phyloP scores from a whole-genome alignment of 1,140 invertebrate genomes.

The Diabrotica virgifera region DNA sequence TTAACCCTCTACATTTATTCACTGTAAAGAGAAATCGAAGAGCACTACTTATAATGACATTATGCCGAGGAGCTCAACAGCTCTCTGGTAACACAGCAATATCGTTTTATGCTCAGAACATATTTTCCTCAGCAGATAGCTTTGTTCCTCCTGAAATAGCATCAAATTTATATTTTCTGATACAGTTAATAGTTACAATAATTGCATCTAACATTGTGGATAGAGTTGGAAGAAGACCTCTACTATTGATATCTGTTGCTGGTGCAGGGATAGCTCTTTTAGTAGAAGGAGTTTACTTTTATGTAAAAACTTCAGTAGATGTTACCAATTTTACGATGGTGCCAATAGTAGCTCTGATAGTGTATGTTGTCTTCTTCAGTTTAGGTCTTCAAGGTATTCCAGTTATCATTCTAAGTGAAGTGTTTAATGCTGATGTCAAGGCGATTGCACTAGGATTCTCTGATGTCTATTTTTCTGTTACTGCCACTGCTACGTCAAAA shows the following conservation, averaged over 20 bases:
- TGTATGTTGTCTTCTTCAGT: slow-evolving; percentile 67
- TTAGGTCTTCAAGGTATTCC: slow-evolving; percentile 71
- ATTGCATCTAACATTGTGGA: slow-evolving; percentile 67
- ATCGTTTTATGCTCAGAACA: slow-evolving; percentile 71
- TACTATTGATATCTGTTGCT: slow-evolving; percentile 61
- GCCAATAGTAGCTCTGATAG: slow-evolving; percentile 61
- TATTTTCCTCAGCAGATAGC: slow-evolving; percentile 61
- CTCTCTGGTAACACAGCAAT: slow-evolving; percentile 72
- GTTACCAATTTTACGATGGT: slow-evolving; percentile 53
- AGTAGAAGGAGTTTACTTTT: slow-evolving; percentile 59
- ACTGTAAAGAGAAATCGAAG: slow-evolving; percentile 57
- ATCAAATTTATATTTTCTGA: slow-evolving; percentile 60
- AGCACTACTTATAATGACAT: slow-evolving; percentile 42
- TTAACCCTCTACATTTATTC: slow-evolving; percentile 52
- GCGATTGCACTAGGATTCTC: slow-evolving; percentile 65
- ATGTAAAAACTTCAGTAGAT: slow-evolving; percentile 22
- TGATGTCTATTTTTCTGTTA: slow-evolving; percentile 66
- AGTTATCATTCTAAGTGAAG: slow-evolving; percentile 68
- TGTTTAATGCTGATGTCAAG: slow-evolving; percentile 69
- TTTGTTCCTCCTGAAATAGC: slow-evolving; percentile 40
- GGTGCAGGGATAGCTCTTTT: slow-evolving; percentile 55
- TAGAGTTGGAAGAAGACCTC: slow-evolving; percentile 64
- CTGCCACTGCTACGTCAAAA: slow-evolving; percentile 68
- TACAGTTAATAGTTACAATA: slow-evolving; percentile 65
- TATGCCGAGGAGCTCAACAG: slow-evolving; percentile 65